A percentile compares a stretch with the other conserved stretches of the same genome.
phyloP scores from a whole-genome alignment of 2,113 vertebrate genomes.

The Solea senegalensis region DNA sequence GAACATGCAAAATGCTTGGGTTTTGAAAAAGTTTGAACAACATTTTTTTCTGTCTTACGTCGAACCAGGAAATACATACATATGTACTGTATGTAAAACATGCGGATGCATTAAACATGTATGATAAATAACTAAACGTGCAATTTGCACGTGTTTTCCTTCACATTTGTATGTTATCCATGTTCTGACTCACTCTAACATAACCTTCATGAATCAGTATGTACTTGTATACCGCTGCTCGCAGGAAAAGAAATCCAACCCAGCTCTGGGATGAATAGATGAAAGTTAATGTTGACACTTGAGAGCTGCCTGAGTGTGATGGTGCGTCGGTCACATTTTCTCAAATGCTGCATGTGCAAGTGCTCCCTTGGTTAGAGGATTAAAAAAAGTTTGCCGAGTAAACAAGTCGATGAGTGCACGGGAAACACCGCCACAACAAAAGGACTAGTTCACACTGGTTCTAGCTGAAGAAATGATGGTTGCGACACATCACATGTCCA shows the following conservation, averaged over 20 bases:
- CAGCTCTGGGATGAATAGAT: slow-evolving; percentile 24
- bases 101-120: slow-evolving; percentile 29
- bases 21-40: no score
- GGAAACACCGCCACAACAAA: slow-evolving; percentile 20
- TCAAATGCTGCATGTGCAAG: slow-evolving; percentile 12
- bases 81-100: slow-evolving; percentile 21
- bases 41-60: slow-evolving; percentile 25
- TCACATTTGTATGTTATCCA: slow-evolving; percentile 18
- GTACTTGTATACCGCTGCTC: slow-evolving; percentile 25
- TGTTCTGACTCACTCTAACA: slow-evolving; percentile 33
- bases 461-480: slow-evolving; percentile 19
- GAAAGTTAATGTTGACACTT: slow-evolving; percentile 39
- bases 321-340: slow-evolving; percentile 26
- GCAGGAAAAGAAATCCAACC: slow-evolving; percentile 22
- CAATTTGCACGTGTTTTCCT: slow-evolving; percentile 25
- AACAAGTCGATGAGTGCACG: slow-evolving; percentile 33
- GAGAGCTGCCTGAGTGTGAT: slow-evolving; percentile 18
- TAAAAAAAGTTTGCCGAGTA: slow-evolving; percentile 35
- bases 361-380: slow-evolving; percentile 26
- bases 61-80: slow-evolving; percentile 30
- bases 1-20: no score
- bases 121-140: slow-evolving; percentile 58
- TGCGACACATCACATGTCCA: slow-evolving; percentile 23
- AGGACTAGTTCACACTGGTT: background rate
- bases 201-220: slow-evolving; percentile 38